Evolutionary conservation across 2,113 vertebrate genomes (phyloP).

Genomic region (Orycteropus afer): DNA sequence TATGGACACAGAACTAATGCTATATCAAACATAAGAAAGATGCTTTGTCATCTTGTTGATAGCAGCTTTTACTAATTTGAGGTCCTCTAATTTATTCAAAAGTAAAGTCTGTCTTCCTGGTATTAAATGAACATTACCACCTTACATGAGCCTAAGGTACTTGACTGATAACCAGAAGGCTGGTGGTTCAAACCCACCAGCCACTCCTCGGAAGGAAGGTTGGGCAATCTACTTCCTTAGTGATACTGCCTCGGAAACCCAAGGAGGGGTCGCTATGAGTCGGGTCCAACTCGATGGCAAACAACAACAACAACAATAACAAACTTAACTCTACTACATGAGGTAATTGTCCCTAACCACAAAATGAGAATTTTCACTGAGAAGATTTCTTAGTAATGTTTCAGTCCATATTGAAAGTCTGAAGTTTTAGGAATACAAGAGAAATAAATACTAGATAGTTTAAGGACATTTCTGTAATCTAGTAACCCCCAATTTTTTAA

Average conservation of each 20-base stretch:
- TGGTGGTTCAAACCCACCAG: too few relatives aligned
- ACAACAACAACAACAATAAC: too few relatives aligned
- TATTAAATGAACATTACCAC: not conserved
- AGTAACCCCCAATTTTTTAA: not conserved
- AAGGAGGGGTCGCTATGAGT: too few relatives aligned
- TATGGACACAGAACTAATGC: not conserved
- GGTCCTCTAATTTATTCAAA: constrained; percentile 19
- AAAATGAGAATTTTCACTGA: not conserved
- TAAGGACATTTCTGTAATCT: not conserved
- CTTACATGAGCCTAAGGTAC: too few relatives aligned
- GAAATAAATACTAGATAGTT: not conserved
- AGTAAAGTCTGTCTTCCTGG: not conserved
- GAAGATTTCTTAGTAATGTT: constrained; percentile 22
- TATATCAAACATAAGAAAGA: constrained; percentile 30
- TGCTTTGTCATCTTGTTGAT: constrained; percentile 15
- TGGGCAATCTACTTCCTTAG: too few relatives aligned
- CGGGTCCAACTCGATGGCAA: too few relatives aligned
- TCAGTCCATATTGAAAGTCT: not conserved
- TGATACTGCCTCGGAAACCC: too few relatives aligned
- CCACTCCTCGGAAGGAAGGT: too few relatives aligned
- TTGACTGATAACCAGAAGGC: too few relatives aligned
- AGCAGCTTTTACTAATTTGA: not conserved
- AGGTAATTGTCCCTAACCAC: not conserved
- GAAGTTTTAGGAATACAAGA: not conserved
- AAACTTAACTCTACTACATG: not conserved